A percentile compares a stretch with the other conserved stretches of the same genome.
Conservation (phyloP, 92 coral and sea anemone species). For the Porites divaricata region DNA sequence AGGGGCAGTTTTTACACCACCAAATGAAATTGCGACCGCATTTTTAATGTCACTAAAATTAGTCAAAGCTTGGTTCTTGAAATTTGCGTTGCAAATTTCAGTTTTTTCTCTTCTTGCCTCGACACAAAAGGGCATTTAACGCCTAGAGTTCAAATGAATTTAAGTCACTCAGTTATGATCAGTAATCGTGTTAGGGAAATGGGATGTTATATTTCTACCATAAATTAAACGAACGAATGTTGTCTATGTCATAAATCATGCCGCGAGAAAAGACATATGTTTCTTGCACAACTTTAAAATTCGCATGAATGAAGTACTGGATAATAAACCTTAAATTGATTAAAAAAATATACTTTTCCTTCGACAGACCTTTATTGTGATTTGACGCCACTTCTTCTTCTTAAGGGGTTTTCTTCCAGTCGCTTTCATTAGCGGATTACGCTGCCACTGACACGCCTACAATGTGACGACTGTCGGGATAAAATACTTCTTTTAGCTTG, state of each 20-base stretch:
- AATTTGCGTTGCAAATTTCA: slow-evolving; percentile 42
- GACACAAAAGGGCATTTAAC: slow-evolving; percentile 8
- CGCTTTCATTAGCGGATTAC: neutral
- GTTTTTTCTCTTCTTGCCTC: neutral
- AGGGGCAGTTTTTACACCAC: no score
- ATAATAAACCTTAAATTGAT: neutral
- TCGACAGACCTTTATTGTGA: neutral
- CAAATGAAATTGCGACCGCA: slow-evolving; percentile 2
- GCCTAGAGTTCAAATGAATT: neutral
- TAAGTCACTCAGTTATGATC: neutral
- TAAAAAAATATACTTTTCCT: neutral
- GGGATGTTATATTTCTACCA: neutral
- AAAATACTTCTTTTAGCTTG: neutral
- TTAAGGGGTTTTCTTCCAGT: neutral
- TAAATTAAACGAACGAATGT: neutral
- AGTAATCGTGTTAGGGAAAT: no score
- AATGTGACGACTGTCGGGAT: neutral
- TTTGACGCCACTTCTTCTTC: neutral
- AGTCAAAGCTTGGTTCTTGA: neutral
- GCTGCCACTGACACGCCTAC: neutral
- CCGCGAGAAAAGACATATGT: neutral
- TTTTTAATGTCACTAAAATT: neutral
- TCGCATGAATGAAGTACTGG: neutral
- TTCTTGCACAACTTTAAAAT: no score
- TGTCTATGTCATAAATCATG: neutral